Conservation (phyloP, 2,888 invertebrate genomes). For the Sacculina carcini region DNA sequence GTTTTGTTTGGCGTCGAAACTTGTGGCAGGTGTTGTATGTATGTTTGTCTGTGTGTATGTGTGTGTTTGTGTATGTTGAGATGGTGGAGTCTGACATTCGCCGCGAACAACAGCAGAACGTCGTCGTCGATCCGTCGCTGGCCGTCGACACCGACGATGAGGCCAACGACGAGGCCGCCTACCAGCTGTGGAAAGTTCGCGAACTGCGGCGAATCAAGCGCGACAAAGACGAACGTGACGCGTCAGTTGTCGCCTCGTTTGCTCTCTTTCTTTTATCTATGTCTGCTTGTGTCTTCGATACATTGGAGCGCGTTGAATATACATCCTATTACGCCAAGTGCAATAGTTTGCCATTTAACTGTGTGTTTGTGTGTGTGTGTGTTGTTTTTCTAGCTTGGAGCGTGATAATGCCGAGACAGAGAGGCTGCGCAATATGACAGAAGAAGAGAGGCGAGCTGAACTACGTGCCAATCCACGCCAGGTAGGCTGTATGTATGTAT, state of each 20-base stretch:
- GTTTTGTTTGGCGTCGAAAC: no score
- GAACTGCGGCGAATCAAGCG: conserved; percentile 88
- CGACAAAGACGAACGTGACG: conserved; percentile 31
- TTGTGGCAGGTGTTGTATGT: no score
- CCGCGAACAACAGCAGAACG: conserved; percentile 16
- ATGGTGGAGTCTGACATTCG: conserved; percentile 12
- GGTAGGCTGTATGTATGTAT: conserved; percentile 14
- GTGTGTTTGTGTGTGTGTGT: no score
- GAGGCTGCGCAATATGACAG: conserved; percentile 68
- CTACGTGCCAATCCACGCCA: conserved; percentile 58
- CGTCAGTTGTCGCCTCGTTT: not conserved
- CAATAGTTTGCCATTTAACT: no score
- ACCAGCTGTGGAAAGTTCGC: conserved; percentile 90
- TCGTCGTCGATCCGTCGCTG: conserved; percentile 32
- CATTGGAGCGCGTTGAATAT: no score
- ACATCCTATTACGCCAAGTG: no score
- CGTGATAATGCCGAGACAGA: conserved; percentile 71
- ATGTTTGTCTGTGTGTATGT: no score
- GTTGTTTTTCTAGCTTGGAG: conserved; percentile 27
- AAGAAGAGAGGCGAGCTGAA: conserved; percentile 80
- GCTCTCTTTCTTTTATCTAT: no score
- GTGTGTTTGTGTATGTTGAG: conserved; percentile 9
- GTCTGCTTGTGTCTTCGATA: no score
- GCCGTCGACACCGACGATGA: conserved; percentile 83
- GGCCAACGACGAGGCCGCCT: conserved; percentile 73